Evolutionary conservation across 92 coral and sea anemone genomes (phyloP).

Genomic region (Hydrozoanthus gracilis): DNA sequence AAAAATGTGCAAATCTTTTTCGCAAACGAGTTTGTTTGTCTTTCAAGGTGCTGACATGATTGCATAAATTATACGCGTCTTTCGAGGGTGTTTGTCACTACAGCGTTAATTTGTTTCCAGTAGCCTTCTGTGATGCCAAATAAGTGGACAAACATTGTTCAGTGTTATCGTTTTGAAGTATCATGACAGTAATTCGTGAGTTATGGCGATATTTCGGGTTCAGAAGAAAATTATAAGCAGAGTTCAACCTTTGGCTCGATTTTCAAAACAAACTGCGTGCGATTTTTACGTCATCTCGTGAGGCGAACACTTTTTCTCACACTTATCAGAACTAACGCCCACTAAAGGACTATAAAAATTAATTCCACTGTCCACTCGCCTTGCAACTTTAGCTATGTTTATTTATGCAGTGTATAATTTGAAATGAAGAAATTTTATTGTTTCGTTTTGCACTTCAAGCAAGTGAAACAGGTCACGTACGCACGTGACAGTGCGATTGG

Average conservation of each 20-base stretch:
- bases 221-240: background rate
- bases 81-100: constrained; percentile 3
- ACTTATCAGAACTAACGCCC: background rate
- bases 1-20: background rate
- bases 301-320: background rate
- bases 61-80: constrained; percentile 8
- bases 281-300: background rate
- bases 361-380: background rate
- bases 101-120: background rate
- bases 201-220: background rate
- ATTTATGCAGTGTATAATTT: too few species aligned
- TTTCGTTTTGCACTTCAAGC: too few species aligned
- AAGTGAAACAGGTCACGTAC: too few species aligned
- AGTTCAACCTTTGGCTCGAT: background rate
- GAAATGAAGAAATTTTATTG: too few species aligned
- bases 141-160: background rate
- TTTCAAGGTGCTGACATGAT: background rate
- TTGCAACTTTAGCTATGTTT: too few species aligned
- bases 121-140: background rate
- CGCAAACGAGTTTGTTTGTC: constrained; percentile 17
- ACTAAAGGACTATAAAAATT: background rate
- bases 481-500: too few species aligned
- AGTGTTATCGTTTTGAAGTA: background rate
- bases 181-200: background rate
- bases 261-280: background rate